Evolutionary conservation across 2,113 vertebrate species (phyloP), one percentile per base, ranked within the genome.

Genomic region (Ancistrus triradiatus): DNA sequence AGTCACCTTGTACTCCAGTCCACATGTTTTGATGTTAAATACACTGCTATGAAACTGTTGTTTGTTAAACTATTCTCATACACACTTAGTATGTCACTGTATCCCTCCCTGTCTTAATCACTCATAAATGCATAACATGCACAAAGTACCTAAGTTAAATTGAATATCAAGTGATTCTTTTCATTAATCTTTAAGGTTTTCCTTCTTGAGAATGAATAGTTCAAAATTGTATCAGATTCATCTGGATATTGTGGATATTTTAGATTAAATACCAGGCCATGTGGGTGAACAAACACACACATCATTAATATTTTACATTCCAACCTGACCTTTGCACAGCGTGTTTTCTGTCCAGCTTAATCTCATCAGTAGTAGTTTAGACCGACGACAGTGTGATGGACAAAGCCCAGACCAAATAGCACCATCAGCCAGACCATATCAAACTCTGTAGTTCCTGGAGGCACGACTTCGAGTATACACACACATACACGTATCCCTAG

Each of bases 321-420:
- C 82, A 80, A 77, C 69, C 64, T 82, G 85, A 83, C 84, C 85
- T 86, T 85, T 81, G 71, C 51, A 72, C 27, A 60, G 57, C 59
- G 68, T 75, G 75, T 70, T 80, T 80, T 80, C 76, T 74, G 77
- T 80, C 81, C 72, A 78, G 75, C 77, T 76, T 59, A 67, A 31
- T 51, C 44, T 70, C 80, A 75, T 76, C 76, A 25, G 78, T 55
- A 59, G 59, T 49, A 31, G 46, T 75, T 78, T 76, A 80, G 80
- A 78, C 81, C 80, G 80, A 80, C 82, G 78, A 78, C 77, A 69
- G 59, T 31, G 63, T 62, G 76, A 84, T 52, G 75, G 76, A 81
- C 72, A 75, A 80, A 81, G 78, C 74, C 70, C 48, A 80, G 78
- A 80, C 83, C 78, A 84, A 84, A 84, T 73, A 82, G 67, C 69